Percentiles rank a stretch among this genome's conserved stretches.
Conservation (phyloP, 2,888 invertebrate species). For the Microplitis deprimator region DNA sequence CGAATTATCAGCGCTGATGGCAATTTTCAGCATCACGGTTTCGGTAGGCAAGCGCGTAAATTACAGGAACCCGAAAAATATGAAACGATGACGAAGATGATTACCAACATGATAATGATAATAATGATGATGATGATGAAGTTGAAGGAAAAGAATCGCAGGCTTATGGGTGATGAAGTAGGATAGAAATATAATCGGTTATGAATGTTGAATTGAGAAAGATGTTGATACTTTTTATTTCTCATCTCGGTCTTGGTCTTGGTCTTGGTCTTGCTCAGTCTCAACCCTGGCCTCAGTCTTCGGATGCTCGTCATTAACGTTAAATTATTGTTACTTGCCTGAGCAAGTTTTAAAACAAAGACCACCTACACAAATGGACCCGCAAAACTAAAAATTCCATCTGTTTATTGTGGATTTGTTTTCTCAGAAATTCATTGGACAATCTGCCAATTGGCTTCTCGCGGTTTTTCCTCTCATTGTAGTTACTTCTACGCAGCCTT, state of each 20-base stretch:
- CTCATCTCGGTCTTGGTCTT: background rate
- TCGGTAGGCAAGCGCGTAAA: constrained; percentile 19
- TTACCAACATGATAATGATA: constrained; percentile 28
- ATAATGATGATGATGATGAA: constrained; percentile 18
- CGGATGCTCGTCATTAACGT: constrained; percentile 59
- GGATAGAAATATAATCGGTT: too few species aligned
- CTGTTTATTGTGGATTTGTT: background rate
- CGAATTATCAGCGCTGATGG: constrained; percentile 1
- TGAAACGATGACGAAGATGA: constrained; percentile 23
- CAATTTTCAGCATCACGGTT: constrained; percentile 1
- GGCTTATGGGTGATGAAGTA: background rate
- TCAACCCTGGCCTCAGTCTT: too few species aligned
- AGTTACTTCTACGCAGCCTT: background rate
- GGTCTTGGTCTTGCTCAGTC: too few species aligned
- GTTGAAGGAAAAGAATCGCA: background rate
- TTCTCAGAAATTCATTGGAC: constrained; percentile 32
- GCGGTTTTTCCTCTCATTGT: constrained; percentile 28
- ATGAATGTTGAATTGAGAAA: too few species aligned
- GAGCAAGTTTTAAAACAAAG: constrained; percentile 29
- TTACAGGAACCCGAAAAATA: constrained; percentile 30
- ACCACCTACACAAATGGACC: constrained; percentile 60
- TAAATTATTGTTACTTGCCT: constrained; percentile 60
- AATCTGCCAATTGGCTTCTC: constrained; percentile 39
- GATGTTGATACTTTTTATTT: background rate
- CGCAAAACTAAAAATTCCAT: constrained; percentile 10